Evolutionary conservation across 2,113 vertebrate genomes (phyloP).

Genomic region (Speoplatyrhinus poulsoni): DNA sequence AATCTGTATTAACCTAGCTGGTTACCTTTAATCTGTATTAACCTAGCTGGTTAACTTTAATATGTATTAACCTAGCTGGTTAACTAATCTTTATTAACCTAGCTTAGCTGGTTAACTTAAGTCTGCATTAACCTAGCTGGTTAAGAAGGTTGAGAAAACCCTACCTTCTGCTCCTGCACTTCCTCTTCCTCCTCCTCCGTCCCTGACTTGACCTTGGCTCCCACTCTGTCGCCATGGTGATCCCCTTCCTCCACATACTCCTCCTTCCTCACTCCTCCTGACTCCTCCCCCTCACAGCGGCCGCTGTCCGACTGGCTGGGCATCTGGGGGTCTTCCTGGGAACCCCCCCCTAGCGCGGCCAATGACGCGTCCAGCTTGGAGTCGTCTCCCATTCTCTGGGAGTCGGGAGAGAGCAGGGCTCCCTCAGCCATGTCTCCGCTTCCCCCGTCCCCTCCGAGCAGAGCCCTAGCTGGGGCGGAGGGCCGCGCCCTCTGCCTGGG

Average conservation of each 20-base stretch:
- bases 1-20: no score
- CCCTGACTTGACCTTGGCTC: constrained; percentile 66
- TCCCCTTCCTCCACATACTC: constrained; percentile 70
- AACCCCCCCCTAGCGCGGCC: constrained; percentile 45
- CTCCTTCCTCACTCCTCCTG: constrained; percentile 67
- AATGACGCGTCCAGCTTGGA: constrained; percentile 75
- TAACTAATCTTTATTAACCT: no score
- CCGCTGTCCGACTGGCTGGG: constrained; percentile 93
- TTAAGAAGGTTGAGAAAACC: background rate
- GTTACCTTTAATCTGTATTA: no score
- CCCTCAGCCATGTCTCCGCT: constrained; percentile 56
- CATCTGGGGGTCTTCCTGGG: constrained; percentile 93
- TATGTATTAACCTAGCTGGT: no score
- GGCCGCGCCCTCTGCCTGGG: constrained; percentile 83
- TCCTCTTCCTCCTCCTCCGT: constrained; percentile 75
- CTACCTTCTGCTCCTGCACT: constrained; percentile 82
- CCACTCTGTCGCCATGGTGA: constrained; percentile 71
- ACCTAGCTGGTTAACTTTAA: no score
- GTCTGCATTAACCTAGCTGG: no score
- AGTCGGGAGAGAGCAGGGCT: constrained; percentile 86
- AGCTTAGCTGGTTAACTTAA: no score
- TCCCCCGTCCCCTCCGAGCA: constrained; percentile 67
- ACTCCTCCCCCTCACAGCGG: constrained; percentile 56
- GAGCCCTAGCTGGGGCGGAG: constrained; percentile 77
- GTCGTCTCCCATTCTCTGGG: constrained; percentile 87